phyloP scores from a whole-genome alignment of 2,888 invertebrate genomes.

The Pterostichus niger region DNA sequence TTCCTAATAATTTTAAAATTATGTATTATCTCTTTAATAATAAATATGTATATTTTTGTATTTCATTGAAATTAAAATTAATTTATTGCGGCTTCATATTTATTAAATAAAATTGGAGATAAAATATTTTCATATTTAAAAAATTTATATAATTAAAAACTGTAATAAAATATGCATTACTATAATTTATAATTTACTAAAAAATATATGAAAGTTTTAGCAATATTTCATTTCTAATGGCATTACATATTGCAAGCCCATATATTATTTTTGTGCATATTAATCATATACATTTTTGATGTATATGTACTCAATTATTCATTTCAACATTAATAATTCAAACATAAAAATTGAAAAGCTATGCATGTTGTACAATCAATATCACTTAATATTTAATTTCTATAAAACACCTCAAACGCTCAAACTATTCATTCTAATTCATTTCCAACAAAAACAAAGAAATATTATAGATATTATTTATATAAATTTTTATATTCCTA shows the following conservation, averaged over 20 bases:
- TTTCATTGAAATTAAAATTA: too few relatives aligned
- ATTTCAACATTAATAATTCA: slow-evolving; percentile 25
- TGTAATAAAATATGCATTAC: too few relatives aligned
- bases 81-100: too few relatives aligned
- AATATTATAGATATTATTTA: too few relatives aligned
- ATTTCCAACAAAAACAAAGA: too few relatives aligned
- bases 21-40: too few relatives aligned
- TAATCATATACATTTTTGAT: slow-evolving; percentile 22
- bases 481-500: too few relatives aligned
- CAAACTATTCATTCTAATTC: not conserved
- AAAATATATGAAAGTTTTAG: not conserved
- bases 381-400: slow-evolving; percentile 9
- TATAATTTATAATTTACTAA: not conserved
- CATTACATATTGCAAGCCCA: not conserved
- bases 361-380: not conserved
- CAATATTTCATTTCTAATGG: slow-evolving; percentile 18
- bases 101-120: too few relatives aligned
- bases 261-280: slow-evolving; percentile 26
- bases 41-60: too few relatives aligned
- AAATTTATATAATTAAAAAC: too few relatives aligned
- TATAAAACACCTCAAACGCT: not conserved
- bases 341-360: slow-evolving; percentile 20
- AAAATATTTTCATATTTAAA: too few relatives aligned
- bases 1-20: too few relatives aligned
- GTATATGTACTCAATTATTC: not conserved